Base-by-base conservation (phyloP, 23 tunicate genomes). In the Clavelina lepadiformis region DNA sequence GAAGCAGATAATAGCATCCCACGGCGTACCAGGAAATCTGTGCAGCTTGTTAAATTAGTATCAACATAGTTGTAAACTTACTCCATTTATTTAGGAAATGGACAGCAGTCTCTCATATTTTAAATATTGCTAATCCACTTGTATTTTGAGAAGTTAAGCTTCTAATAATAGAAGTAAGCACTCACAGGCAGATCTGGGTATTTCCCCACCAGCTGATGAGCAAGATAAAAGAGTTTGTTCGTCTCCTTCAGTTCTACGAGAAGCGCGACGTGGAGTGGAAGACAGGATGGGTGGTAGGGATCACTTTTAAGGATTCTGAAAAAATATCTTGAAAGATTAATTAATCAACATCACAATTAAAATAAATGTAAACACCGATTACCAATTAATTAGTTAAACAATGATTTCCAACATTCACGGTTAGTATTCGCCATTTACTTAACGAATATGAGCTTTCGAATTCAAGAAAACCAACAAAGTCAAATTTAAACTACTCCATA, bases 21-120 rank as follows among this genome's bases (percentile, higher is more conserved):
- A 89, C 83, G 32, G 97, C 89, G 65, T 74, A 82, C 97, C 97
- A 89, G 5, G 97, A 81, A 28, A 86, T 78, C 95, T 86, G 46
- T 22, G 44, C 3, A 67, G 11, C 8, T 22, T 13, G 26, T n/a
- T 7, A 54, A 54, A 54, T 13, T 19, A 15, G 22, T 20, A 55
- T 19, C 22, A 22, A 19, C 24, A 55, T n/a, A 19, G 24, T 22
- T 20, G 18, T 19, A 11, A 54, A n/a, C n/a, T n/a, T n/a, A n/a
- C n/a, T n/a, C n/a, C n/a, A n/a, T n/a, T n/a, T n/a, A 44, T 13
- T 13, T 46, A 20, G n/a, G 51, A 46, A 19, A 46, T 0, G 51
- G n/a, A n/a, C n/a, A n/a, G n/a, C n/a, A n/a, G n/a, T n/a, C n/a
- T n/a, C n/a, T n/a, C n/a, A 41, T 15, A 41, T 41, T 11, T 41